Evolutionary conservation across 1,140 invertebrate species (phyloP).

Genomic region (Tenebrio molitor): DNA sequence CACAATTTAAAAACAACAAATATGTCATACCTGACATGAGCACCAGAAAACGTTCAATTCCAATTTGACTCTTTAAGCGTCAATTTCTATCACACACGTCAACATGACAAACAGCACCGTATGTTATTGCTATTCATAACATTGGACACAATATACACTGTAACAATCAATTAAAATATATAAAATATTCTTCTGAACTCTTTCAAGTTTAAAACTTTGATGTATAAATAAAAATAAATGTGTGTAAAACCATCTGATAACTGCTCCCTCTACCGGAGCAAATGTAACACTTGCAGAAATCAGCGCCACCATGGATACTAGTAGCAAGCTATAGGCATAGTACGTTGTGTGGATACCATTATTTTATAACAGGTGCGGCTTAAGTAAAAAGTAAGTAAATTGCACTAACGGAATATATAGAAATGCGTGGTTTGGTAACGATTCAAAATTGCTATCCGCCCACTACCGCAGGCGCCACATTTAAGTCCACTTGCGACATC

Average conservation of each 20-base stretch:
- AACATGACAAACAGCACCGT: too few species aligned
- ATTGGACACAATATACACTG: too few species aligned
- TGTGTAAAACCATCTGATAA: too few species aligned
- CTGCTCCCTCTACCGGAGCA: too few species aligned
- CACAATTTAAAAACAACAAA: neutral
- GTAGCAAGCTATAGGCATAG: neutral
- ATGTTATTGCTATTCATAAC: too few species aligned
- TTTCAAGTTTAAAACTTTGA: too few species aligned
- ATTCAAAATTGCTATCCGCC: neutral
- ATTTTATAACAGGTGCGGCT: neutral
- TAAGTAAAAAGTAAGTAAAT: conserved; percentile 43
- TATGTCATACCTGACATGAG: neutral
- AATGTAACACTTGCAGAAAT: neutral
- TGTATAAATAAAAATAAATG: too few species aligned
- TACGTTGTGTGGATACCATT: neutral
- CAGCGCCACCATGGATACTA: neutral
- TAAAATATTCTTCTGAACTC: too few species aligned
- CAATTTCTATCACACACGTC: too few species aligned
- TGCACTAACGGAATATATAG: neutral
- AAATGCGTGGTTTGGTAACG: conserved; percentile 23
- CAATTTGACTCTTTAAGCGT: too few species aligned
- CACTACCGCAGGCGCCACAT: neutral
- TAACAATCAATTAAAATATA: too few species aligned
- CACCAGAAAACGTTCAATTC: too few species aligned
- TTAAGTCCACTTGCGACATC: neutral